These are phyloP conservation scores for Sipha flava DNA, from an alignment of 1,140 invertebrate species.

Conservation along the genomic window DNA sequence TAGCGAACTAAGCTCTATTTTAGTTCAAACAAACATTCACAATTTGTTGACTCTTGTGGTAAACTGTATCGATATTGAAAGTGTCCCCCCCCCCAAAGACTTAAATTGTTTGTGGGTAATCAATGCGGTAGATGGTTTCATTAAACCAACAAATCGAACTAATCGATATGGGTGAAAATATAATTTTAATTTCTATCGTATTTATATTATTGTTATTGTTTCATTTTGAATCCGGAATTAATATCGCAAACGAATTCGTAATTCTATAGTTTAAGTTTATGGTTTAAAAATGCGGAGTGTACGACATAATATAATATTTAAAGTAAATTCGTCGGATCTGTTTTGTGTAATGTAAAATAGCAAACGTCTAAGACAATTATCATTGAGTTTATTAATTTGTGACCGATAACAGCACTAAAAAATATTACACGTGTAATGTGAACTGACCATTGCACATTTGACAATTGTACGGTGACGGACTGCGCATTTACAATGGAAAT, in stretches of 20 bases:
- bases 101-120: neutral
- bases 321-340: neutral
- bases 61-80: too few species aligned
- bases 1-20: too few species aligned
- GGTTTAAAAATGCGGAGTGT: neutral
- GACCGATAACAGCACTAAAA: too few species aligned
- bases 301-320: neutral
- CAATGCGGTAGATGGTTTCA: neutral
- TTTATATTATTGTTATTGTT: too few species aligned
- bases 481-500: too few species aligned
- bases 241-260: neutral
- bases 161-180: neutral
- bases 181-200: too few species aligned
- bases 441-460: too few species aligned
- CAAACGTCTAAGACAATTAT: too few species aligned
- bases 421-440: too few species aligned
- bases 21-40: neutral
- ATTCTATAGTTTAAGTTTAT: neutral
- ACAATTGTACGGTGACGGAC: too few species aligned
- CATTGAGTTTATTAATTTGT: too few species aligned
- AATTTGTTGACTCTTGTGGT: neutral
- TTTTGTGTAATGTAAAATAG: neutral
- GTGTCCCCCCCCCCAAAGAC: too few species aligned
- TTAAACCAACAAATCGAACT: neutral
- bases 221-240: neutral